Conservation (phyloP, 2,888 invertebrate genomes). For the Mayetiola destructor region DNA sequence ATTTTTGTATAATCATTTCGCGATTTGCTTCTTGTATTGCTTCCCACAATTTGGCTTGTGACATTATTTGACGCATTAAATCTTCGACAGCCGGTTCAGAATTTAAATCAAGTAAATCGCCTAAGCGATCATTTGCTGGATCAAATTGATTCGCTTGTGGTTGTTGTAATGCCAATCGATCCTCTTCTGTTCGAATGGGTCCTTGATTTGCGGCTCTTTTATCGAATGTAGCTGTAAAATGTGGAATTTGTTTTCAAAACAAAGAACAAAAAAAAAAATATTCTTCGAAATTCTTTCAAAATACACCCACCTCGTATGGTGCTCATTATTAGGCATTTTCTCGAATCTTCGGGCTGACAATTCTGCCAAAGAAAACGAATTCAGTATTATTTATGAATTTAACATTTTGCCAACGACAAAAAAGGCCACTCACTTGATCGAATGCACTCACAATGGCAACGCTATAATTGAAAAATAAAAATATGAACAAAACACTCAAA, state of each 20-base stretch:
- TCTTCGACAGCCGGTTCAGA: slow-evolving; percentile 58
- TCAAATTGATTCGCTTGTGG: not conserved
- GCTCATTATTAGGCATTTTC: not conserved
- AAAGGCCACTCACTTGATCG: not conserved
- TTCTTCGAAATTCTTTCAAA: not conserved
- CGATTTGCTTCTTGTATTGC: slow-evolving; percentile 64
- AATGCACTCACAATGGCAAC: not conserved
- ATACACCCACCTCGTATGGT: not conserved
- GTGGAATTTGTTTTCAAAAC: not conserved
- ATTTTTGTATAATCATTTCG: slow-evolving; percentile 50
- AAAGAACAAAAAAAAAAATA: not conserved
- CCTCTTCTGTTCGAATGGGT: not conserved
- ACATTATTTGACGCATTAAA: slow-evolving; percentile 60
- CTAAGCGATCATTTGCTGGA: slow-evolving; percentile 33
- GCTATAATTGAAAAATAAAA: not conserved
- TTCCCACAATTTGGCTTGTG: slow-evolving; percentile 64
- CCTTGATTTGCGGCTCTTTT: not conserved
- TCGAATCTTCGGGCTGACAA: not conserved
- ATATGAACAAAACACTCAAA: not conserved
- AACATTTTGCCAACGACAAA: not conserved
- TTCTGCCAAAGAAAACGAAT: not conserved
- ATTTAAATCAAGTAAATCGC: slow-evolving; percentile 49
- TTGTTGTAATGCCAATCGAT: not conserved
- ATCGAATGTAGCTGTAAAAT: not conserved
- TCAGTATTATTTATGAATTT: not conserved